phyloP scores from a whole-genome alignment of 2,888 invertebrate species.

The Nomada flava region DNA sequence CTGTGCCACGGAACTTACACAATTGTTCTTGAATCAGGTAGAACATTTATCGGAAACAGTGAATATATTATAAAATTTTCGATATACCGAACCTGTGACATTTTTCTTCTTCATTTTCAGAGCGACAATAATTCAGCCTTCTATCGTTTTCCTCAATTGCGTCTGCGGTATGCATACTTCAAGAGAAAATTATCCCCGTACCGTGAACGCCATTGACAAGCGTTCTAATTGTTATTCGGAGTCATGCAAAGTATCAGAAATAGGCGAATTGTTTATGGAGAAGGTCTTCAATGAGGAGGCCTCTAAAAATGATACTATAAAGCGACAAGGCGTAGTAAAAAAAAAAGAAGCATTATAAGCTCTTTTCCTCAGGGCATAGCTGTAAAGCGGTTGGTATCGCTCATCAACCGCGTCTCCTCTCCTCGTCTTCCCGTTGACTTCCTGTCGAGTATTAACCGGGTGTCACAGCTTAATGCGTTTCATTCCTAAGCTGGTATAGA shows the following conservation, averaged over 20 bases:
- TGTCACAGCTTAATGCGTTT: slow-evolving; percentile 68
- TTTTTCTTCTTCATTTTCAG: too few species aligned
- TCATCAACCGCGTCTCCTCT: slow-evolving; percentile 56
- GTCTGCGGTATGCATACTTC: too few species aligned
- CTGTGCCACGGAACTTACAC: too few species aligned
- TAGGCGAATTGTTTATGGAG: neutral
- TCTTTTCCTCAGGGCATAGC: slow-evolving; percentile 28
- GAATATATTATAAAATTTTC: too few species aligned
- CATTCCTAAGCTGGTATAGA: slow-evolving; percentile 65
- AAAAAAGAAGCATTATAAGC: slow-evolving; percentile 17
- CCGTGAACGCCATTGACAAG: neutral
- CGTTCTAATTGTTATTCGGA: neutral
- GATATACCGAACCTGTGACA: too few species aligned
- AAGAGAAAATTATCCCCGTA: too few species aligned
- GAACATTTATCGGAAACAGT: too few species aligned
- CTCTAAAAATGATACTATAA: slow-evolving; percentile 6
- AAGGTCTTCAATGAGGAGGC: neutral
- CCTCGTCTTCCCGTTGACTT: slow-evolving; percentile 58
- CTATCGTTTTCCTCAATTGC: too few species aligned
- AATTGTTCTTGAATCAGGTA: too few species aligned
- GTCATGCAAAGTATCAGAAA: neutral
- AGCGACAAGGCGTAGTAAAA: neutral
- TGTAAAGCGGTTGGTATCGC: slow-evolving; percentile 50
- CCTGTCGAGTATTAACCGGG: slow-evolving; percentile 68
- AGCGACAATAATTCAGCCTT: too few species aligned